Conservation (phyloP, 2,797 vertebrate genomes). For the Sebastiscus tertius region DNA sequence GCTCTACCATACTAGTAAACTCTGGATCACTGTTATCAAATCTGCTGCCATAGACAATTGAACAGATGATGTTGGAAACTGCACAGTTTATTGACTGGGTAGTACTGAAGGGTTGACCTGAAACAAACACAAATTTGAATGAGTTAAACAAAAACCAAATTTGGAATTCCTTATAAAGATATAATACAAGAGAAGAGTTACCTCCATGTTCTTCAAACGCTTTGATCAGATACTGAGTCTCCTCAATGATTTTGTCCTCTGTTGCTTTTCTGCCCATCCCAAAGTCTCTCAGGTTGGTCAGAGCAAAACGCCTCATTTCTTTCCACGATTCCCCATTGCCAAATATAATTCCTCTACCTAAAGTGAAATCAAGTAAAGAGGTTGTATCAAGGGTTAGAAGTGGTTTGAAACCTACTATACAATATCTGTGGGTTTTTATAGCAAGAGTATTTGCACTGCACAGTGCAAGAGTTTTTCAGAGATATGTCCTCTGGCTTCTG, state of each 20-base stretch:
- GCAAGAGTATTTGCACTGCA: no score
- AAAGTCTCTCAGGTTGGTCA: conserved; percentile 76
- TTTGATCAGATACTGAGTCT: conserved; percentile 68
- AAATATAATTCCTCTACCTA: conserved; percentile 72
- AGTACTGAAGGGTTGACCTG: neutral
- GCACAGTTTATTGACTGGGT: neutral
- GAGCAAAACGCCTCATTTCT: conserved; percentile 80
- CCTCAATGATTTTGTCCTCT: conserved; percentile 79
- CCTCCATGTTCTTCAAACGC: conserved; percentile 70
- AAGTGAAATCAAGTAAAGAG: neutral
- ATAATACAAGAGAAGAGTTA: conserved; percentile 25
- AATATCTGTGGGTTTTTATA: no score
- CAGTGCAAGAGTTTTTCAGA: no score
- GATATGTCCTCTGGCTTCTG: no score
- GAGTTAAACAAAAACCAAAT: neutral
- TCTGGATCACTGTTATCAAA: neutral
- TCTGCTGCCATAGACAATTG: neutral
- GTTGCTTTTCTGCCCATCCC: conserved; percentile 79
- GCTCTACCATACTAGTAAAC: neutral
- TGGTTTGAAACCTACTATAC: neutral
- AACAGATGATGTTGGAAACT: neutral
- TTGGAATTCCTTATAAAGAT: no score
- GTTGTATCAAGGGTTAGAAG: neutral
- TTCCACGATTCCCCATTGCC: conserved; percentile 81
- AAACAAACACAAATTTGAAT: neutral